Evolutionary conservation across 1,140 invertebrate species (phyloP).

Genomic region (Aradophagus sp.): DNA sequence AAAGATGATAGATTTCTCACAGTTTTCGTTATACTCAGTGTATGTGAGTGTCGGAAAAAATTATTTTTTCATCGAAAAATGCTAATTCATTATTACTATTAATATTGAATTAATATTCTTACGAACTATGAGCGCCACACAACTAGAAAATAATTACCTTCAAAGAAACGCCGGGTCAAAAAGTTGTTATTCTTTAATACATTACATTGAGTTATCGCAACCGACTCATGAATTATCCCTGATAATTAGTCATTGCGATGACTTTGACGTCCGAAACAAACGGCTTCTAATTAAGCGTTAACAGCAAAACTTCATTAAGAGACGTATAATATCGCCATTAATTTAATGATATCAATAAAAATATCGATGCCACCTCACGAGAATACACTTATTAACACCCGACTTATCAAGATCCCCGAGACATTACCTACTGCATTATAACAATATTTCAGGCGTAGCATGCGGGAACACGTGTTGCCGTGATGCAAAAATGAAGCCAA

Average conservation of each 20-base stretch:
- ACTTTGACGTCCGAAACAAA: conserved; percentile 19
- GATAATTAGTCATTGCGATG: conserved; percentile 10
- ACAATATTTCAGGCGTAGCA: conserved; percentile 28
- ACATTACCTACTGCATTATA: conserved; percentile 24
- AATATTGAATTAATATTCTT: too few species aligned
- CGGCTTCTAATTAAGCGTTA: conserved; percentile 26
- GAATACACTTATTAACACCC: conserved; percentile 34
- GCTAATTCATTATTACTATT: too few species aligned
- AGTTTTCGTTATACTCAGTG: too few species aligned
- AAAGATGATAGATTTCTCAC: too few species aligned
- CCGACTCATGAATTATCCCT: neutral
- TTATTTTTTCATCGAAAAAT: too few species aligned
- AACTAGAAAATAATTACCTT: too few species aligned
- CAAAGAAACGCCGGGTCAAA: too few species aligned
- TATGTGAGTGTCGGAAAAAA: too few species aligned
- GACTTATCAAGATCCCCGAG: conserved; percentile 25
- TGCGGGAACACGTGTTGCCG: conserved; percentile 38
- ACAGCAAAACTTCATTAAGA: conserved; percentile 31
- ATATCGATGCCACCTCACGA: conserved; percentile 34
- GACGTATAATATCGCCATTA: conserved; percentile 26
- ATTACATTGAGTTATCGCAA: too few species aligned
- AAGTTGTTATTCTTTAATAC: too few species aligned
- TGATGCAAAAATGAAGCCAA: conserved; percentile 39
- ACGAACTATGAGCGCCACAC: too few species aligned
- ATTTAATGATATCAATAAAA: conserved; percentile 32